Evolutionary conservation across 2,797 vertebrate species (phyloP), one percentile per base, ranked within the genome.

Genomic region (Etheostoma nigrum): DNA sequence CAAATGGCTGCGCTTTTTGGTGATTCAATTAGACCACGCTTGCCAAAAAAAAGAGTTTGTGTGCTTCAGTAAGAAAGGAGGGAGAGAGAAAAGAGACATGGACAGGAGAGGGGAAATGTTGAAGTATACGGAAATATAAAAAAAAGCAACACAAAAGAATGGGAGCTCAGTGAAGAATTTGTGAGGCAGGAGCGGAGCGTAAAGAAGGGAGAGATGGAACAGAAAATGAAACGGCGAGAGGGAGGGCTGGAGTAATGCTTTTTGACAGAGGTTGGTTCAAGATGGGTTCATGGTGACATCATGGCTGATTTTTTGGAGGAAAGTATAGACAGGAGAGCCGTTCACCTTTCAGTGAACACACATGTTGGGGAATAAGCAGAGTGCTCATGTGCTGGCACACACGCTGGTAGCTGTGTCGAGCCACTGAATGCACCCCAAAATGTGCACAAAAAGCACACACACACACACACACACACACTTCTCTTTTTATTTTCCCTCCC

Each of bases 241-340:
- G 77, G 82, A 86, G 89, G 81, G 82, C 76, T 78, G 79, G 91
- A 92, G 91, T 92, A 90, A 94, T 93, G 86, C 90, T 92, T 93
- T 95, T 92, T 94, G 94, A 95, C 94, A 93, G 93, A 94, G 91
- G 91, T 92, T 92, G 93, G 95, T 96, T 96, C 94, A 95, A 83
- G 85, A 88, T 94, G 93, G 95, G 95, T 95, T 96, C 94, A 95
- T 85, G 80, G 92, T 96, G 94, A 96, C 95, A 95, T 96, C 95
- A 96, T 95, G 92, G 92, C 88, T 90, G 94, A 94, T 91, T 94
- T 90, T 86, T 88, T 88, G 3, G 86, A 92, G 88, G 88, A 93
- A 93, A 94, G 92, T 94, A 94, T 92, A 92, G 94, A 95, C 93
- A 94, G 94, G 92, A 95, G 92, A 90, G 87, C 89, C 81, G 93